A percentile compares a stretch with the other conserved stretches of the same genome.
phyloP scores from a whole-genome alignment of 2,888 invertebrate genomes.

The Polyommatus icarus region DNA sequence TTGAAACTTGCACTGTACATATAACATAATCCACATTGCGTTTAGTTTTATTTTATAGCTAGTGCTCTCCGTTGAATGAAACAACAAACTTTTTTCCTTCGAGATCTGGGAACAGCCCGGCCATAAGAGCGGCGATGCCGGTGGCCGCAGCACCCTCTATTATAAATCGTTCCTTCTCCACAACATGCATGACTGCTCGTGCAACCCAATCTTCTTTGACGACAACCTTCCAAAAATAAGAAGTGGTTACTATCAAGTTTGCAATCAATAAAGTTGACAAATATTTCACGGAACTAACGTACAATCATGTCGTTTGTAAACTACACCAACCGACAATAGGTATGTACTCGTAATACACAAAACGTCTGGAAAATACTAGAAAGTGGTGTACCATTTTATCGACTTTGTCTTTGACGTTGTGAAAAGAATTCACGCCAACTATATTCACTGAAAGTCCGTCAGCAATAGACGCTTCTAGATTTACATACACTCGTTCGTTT shows the following conservation, averaged over 20 bases:
- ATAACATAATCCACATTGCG: background rate
- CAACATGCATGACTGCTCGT: constrained; percentile 87
- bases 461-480: constrained; percentile 87
- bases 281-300: no score
- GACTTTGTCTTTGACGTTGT: constrained; percentile 61
- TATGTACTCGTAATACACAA: background rate
- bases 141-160: constrained; percentile 94
- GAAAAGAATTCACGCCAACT: constrained; percentile 68
- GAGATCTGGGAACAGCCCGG: constrained; percentile 89
- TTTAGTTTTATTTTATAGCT: no score
- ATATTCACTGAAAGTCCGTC: constrained; percentile 84
- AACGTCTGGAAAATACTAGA: background rate
- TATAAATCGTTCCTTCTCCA: constrained; percentile 91
- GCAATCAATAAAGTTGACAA: no score
- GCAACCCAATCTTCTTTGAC: constrained; percentile 93
- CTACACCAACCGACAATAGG: no score
- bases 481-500: constrained; percentile 85
- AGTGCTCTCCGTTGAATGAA: background rate
- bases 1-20: background rate
- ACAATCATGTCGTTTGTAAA: no score
- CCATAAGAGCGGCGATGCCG: constrained; percentile 88
- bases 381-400: constrained; percentile 66
- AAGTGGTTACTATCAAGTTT: background rate
- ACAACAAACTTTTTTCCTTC: constrained; percentile 86
- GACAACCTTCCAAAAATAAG: constrained; percentile 74